phyloP scores from a whole-genome alignment of 2,888 invertebrate genomes.

The Fragum whitleyi region DNA sequence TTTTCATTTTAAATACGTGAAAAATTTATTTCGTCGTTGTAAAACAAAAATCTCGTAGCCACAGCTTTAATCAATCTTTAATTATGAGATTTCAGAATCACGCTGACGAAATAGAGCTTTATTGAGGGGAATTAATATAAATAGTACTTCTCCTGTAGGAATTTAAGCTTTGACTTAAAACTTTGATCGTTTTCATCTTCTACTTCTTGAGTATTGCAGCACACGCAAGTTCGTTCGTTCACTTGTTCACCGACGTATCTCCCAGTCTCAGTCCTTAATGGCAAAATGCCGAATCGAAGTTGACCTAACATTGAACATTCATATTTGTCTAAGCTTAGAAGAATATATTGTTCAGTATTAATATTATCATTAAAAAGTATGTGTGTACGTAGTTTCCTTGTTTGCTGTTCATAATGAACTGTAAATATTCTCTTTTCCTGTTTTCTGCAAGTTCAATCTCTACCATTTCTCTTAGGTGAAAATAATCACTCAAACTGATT shows the following conservation, averaged over 20 bases:
- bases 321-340: neutral
- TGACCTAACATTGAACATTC: slow-evolving; percentile 32
- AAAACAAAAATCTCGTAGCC: too few relatives aligned
- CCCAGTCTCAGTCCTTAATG: slow-evolving; percentile 35
- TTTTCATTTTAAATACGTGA: too few relatives aligned
- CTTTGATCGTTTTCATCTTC: slow-evolving; percentile 26
- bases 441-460: neutral
- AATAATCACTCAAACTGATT: neutral
- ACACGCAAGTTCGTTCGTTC: slow-evolving; percentile 27
- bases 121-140: neutral
- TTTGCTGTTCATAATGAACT: neutral
- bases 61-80: too few relatives aligned
- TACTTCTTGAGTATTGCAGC: slow-evolving; percentile 19
- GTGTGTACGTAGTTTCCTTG: slow-evolving; percentile 34
- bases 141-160: neutral
- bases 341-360: slow-evolving; percentile 2
- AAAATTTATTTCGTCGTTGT: too few relatives aligned
- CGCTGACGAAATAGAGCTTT: too few relatives aligned
- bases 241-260: slow-evolving; percentile 32
- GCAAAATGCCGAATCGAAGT: slow-evolving; percentile 36
- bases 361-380: slow-evolving; percentile 10
- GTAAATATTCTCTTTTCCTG: neutral
- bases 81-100: too few relatives aligned
- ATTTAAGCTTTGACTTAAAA: neutral
- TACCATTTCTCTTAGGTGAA: neutral